Evolutionary conservation across 2,113 vertebrate species (phyloP).

Genomic region (Pachypanchax playfairii): DNA sequence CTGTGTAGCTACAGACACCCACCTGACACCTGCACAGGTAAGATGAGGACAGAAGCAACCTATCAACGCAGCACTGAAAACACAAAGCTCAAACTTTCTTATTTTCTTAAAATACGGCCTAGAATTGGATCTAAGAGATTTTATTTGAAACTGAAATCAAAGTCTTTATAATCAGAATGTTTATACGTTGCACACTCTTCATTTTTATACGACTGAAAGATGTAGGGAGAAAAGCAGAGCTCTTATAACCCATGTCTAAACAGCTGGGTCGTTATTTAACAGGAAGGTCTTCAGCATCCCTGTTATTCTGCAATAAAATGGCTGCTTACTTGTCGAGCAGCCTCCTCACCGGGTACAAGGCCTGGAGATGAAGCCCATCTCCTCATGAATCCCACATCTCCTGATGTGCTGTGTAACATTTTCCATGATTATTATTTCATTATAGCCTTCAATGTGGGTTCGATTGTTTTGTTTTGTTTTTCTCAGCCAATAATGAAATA

Average conservation of each 20-base stretch:
- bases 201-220: no score
- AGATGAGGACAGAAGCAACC: slow-evolving; percentile 2
- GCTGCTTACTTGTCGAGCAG: slow-evolving; percentile 54
- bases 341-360: slow-evolving; percentile 32
- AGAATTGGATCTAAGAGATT: no score
- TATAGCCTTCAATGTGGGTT: no score
- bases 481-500: background rate
- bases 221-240: slow-evolving; percentile 1
- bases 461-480: no score
- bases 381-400: background rate
- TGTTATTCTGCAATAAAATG: slow-evolving; percentile 59
- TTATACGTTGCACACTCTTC: no score
- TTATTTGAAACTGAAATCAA: no score
- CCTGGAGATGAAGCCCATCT: slow-evolving; percentile 25
- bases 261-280: slow-evolving; percentile 27
- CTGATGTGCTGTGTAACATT: background rate
- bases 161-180: no score
- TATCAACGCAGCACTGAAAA: background rate
- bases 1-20: slow-evolving; percentile 46
- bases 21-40: slow-evolving; percentile 60
- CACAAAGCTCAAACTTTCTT: background rate
- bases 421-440: no score
- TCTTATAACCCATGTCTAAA: slow-evolving; percentile 28
- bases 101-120: no score
- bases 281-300: slow-evolving; percentile 39